Percentiles rank a stretch among this genome's conserved stretches.
These are phyloP conservation scores for Macroramphosus scolopax DNA, from an alignment of 2,797 vertebrate species.

Conservation along the genomic window DNA sequence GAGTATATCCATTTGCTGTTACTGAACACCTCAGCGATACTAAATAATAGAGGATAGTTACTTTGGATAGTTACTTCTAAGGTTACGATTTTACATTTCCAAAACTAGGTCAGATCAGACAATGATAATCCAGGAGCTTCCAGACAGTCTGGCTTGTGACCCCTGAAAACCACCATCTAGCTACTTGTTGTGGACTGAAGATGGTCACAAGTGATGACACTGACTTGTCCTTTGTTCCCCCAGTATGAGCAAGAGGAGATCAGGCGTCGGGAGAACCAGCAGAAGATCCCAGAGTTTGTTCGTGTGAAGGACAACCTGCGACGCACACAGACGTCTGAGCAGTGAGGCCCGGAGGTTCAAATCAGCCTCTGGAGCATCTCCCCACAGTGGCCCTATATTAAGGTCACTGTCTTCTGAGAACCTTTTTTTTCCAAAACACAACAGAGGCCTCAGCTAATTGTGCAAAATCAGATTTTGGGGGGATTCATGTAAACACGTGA, in stretches of 20 bases:
- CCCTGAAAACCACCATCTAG: no score
- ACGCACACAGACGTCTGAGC: constrained; percentile 63
- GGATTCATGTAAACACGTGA: constrained; percentile 8
- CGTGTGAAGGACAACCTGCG: constrained; percentile 77
- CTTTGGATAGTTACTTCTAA: no score
- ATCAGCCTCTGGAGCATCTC: constrained; percentile 46
- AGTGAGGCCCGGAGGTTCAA: constrained; percentile 57
- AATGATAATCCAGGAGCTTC: no score
- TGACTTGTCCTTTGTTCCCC: constrained; percentile 13
- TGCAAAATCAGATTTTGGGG: constrained; percentile 11
- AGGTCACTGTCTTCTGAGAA: constrained; percentile 19
- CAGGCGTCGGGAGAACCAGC: constrained; percentile 65
- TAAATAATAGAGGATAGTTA: no score
- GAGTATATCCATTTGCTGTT: no score
- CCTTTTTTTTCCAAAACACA: no score
- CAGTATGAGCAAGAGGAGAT: constrained; percentile 79
- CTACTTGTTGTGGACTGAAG: not conserved
- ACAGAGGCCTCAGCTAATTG: no score
- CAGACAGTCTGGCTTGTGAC: no score
- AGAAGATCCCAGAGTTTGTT: constrained; percentile 79
- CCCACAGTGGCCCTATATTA: constrained; percentile 47
- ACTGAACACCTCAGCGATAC: no score
- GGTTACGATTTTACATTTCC: no score
- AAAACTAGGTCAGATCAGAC: no score
- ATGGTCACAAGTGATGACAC: not conserved